phyloP scores from a whole-genome alignment of 2,888 invertebrate species.

The Nudaria mundana region DNA sequence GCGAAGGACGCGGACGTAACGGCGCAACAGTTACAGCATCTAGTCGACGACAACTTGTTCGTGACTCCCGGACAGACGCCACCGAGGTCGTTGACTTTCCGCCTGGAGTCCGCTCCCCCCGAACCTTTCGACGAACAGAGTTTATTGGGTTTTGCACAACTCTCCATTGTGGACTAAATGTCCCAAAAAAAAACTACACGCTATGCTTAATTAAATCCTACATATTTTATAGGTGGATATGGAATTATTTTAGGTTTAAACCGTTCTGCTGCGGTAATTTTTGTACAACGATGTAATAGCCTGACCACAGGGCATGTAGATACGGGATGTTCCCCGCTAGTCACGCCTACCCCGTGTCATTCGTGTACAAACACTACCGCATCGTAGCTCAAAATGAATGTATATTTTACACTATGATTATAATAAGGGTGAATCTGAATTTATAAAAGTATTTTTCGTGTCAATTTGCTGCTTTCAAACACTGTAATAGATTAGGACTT shows the following conservation, averaged over 20 bases:
- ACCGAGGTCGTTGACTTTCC: slow-evolving; percentile 91
- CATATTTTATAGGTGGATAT: slow-evolving; percentile 65
- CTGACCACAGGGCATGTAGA: slow-evolving; percentile 1
- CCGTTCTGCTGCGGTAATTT: slow-evolving; percentile 38
- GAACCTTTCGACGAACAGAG: slow-evolving; percentile 97
- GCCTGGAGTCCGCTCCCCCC: slow-evolving; percentile 83
- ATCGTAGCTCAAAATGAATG: slow-evolving; percentile 67
- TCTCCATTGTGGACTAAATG: slow-evolving; percentile 93
- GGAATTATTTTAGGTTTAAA: slow-evolving; percentile 52
- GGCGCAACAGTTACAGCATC: slow-evolving; percentile 94
- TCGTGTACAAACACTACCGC: slow-evolving; percentile 42
- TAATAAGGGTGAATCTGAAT: slow-evolving; percentile 69
- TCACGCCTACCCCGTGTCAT: background rate
- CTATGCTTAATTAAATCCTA: slow-evolving; percentile 52
- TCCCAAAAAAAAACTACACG: slow-evolving; percentile 11
- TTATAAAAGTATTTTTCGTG: slow-evolving; percentile 61
- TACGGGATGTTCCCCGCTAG: background rate
- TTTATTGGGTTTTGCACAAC: slow-evolving; percentile 97
- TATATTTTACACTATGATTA: slow-evolving; percentile 53
- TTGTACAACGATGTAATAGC: slow-evolving; percentile 23
- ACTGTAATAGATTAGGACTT: slow-evolving; percentile 53
- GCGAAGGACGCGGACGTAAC: slow-evolving; percentile 95
- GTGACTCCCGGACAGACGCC: slow-evolving; percentile 67
- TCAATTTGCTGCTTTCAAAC: slow-evolving; percentile 59
- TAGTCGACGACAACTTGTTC: slow-evolving; percentile 84